Evolutionary conservation across 1,140 invertebrate genomes (phyloP).

Genomic region (Dinoponera quadriceps): DNA sequence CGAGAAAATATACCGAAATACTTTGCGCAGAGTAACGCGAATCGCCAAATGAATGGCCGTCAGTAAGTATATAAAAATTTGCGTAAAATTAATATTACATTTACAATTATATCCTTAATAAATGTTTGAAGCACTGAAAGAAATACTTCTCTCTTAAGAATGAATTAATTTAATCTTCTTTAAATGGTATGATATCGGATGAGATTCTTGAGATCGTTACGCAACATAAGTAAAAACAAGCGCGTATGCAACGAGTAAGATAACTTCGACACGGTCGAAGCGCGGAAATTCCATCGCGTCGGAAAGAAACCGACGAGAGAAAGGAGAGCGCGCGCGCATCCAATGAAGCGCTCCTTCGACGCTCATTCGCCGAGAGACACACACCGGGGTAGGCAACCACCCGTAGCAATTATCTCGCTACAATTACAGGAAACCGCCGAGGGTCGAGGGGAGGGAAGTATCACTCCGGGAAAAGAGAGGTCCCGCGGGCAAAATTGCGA

Average conservation of each 20-base stretch:
- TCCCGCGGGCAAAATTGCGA: constrained; percentile 51
- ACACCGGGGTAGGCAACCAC: constrained; percentile 18
- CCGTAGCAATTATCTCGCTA: constrained; percentile 60
- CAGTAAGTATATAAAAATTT: too few relatives aligned
- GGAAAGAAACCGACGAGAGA: background rate
- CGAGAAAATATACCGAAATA: background rate
- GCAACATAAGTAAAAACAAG: too few relatives aligned
- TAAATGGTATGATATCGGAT: too few relatives aligned
- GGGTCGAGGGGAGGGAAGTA: background rate
- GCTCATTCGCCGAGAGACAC: constrained; percentile 37
- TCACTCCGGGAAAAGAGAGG: constrained; percentile 30
- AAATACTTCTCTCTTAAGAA: too few relatives aligned
- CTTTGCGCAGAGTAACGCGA: background rate
- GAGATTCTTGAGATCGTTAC: too few relatives aligned
- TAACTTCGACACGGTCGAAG: too few relatives aligned
- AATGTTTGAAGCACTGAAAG: too few relatives aligned
- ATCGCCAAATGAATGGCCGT: too few relatives aligned
- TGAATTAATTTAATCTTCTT: too few relatives aligned
- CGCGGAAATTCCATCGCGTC: background rate
- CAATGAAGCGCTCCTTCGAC: constrained; percentile 49
- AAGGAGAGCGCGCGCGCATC: background rate
- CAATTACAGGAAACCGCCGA: constrained; percentile 59
- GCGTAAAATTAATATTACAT: too few relatives aligned
- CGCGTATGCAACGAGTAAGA: too few relatives aligned
- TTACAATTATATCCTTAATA: too few relatives aligned